phyloP scores from a whole-genome alignment of 2,113 vertebrate species.

The Salvator merianae region DNA sequence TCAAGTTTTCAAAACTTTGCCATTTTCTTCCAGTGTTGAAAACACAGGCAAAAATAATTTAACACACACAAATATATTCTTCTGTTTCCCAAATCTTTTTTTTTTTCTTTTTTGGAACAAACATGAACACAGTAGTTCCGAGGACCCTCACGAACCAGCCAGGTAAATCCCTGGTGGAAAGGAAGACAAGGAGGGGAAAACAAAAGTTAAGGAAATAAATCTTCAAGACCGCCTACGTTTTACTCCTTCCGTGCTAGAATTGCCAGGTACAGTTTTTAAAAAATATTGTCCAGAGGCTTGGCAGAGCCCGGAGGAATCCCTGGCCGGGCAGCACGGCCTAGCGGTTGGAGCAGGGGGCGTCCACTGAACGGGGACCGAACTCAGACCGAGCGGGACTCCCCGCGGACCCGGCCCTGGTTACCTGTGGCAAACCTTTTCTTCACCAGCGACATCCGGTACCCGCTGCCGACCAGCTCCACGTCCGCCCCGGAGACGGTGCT shows the following conservation, averaged over 20 bases:
- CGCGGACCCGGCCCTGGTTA: conserved; percentile 47
- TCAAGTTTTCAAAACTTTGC: too few relatives aligned
- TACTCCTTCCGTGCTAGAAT: too few relatives aligned
- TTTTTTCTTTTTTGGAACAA: neutral
- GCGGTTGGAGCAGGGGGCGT: too few relatives aligned
- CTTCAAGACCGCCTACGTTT: too few relatives aligned
- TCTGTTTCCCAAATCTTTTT: neutral
- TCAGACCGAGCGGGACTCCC: too few relatives aligned
- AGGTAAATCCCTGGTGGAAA: conserved; percentile 68
- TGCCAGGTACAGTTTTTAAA: too few relatives aligned
- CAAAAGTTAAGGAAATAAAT: rapidly evolving
- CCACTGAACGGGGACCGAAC: too few relatives aligned
- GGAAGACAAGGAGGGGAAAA: rapidly evolving
- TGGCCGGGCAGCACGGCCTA: too few relatives aligned
- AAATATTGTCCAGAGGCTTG: too few relatives aligned
- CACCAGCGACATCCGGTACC: conserved; percentile 93
- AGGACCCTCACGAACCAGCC: conserved; percentile 55
- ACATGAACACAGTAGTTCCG: rapidly evolving
- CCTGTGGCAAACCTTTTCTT: conserved; percentile 97
- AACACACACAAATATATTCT: neutral
- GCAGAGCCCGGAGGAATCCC: too few relatives aligned
- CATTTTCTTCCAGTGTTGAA: too few relatives aligned
- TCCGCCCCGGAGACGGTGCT: conserved; percentile 87
- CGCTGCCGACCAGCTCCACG: conserved; percentile 86
- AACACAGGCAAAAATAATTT: too few relatives aligned